Base-by-base conservation (phyloP, 2,113 vertebrate genomes). In the Hassar affinis region DNA sequence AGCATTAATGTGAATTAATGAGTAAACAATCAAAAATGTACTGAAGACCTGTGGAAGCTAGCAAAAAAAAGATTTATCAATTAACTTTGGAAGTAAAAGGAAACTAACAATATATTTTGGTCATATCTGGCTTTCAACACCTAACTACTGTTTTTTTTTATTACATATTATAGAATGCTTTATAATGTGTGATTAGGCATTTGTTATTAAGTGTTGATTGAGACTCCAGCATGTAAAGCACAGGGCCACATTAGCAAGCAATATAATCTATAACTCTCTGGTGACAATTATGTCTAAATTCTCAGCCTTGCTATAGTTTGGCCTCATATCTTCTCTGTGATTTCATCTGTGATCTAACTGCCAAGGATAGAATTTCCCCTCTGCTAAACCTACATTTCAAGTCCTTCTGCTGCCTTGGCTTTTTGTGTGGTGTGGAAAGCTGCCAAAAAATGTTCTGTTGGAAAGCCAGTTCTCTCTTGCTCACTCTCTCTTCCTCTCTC, bases 291-390 rank as follows among this genome's bases (percentile, higher is more conserved):
- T 52, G 33, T 69, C 76, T 79, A 80, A 85, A 77, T 85, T 61
- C 42, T 59, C 42, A 77, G 61, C 38, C 45, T 45, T 30, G 57
- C 78, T 75, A 25, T 22, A 79, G 45, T 61, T 77, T 77, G 27
- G 75, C 77, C 82, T 85, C 87, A 86, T 90, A 89, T 47, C 87
- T 89, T 84, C 85, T 80, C 49, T 83, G 85, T 91, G 89, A 90
- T 84, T 88, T 90, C 86, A 89, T 81, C 72, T 61, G 69, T 64
- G 69, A 25, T 84, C 79, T 78, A 86, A 88, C 81, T 85, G 86
- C 88, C 87, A 87, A 87, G 86, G 69, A 83, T 78, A 82, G 45
- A 62, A 80, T 88, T 89, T 86, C 83, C 86, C 56, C 81, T 86
- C 71, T 51, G 78, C 79, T 80, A 80, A 83, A 86, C 89, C 33